Percentiles rank a stretch among this genome's conserved stretches.
Evolutionary conservation across 2,888 invertebrate species (phyloP).

Genomic region (Amphipoea lucens): DNA sequence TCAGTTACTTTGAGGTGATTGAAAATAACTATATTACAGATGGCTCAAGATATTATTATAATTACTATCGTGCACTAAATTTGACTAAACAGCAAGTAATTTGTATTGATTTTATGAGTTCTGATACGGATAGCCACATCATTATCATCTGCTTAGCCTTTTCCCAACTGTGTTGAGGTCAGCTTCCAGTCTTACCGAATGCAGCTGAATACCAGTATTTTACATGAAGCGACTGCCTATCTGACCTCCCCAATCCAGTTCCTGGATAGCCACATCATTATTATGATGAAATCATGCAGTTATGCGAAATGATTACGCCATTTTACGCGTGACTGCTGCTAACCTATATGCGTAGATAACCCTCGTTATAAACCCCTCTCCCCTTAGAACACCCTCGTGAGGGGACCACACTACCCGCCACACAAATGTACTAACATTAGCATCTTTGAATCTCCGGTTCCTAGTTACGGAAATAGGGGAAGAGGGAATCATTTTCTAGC

Average conservation of each 20-base stretch:
- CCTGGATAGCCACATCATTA: background rate
- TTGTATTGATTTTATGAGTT: background rate
- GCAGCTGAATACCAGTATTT: background rate
- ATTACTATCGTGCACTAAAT: background rate
- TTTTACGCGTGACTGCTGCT: constrained; percentile 38
- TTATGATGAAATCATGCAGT: constrained; percentile 17
- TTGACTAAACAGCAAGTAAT: background rate
- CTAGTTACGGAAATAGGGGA: constrained; percentile 16
- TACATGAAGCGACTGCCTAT: background rate
- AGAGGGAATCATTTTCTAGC: constrained; percentile 15
- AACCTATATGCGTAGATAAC: constrained; percentile 30
- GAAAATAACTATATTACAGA: background rate
- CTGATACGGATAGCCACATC: background rate
- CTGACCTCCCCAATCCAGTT: too few species aligned
- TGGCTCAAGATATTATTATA: background rate
- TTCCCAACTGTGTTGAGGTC: background rate
- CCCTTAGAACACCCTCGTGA: constrained; percentile 32
- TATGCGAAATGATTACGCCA: constrained; percentile 34
- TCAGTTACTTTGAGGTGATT: background rate
- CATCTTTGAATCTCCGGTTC: constrained; percentile 37
- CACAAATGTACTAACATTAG: constrained; percentile 25
- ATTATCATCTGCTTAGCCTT: background rate
- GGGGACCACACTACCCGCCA: constrained; percentile 27
- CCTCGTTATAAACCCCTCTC: constrained; percentile 44
- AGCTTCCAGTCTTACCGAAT: background rate